These are phyloP conservation scores for Pomatostomus ruficeps DNA, from an alignment of 2,113 vertebrate species.

Conservation along the genomic window DNA sequence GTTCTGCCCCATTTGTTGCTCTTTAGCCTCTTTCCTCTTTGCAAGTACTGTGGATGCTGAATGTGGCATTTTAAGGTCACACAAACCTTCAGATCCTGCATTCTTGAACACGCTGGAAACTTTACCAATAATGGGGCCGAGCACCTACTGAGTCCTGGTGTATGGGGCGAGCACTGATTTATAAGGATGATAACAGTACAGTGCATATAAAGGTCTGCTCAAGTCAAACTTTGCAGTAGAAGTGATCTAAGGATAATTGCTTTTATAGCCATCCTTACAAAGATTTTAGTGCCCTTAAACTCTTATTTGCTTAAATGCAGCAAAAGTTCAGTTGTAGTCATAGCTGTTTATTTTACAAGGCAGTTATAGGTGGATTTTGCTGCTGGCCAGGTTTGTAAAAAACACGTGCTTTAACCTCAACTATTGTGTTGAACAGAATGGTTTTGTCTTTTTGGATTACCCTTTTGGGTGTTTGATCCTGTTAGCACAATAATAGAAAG, in stretches of 20 bases:
- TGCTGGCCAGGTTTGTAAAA: conserved; percentile 24
- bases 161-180: not conserved
- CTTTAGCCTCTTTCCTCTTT: not conserved
- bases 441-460: not conserved
- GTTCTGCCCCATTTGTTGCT: not conserved
- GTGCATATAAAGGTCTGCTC: not conserved
- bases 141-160: not conserved
- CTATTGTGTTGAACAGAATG: not conserved
- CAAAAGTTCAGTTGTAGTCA: conserved; percentile 53
- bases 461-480: not conserved
- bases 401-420: not conserved
- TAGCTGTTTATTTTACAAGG: conserved; percentile 65
- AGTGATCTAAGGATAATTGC: conserved; percentile 52
- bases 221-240: not conserved
- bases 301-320: conserved; percentile 51
- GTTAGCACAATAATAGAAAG: not conserved
- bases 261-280: conserved; percentile 70
- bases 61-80: not conserved
- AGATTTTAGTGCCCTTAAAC: conserved; percentile 41
- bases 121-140: not conserved
- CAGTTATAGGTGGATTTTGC: not conserved
- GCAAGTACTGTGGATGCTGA: not conserved
- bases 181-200: not conserved
- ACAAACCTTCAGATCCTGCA: not conserved
- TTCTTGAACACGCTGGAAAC: not conserved